Evolutionary conservation across 2,797 vertebrate genomes (phyloP).

Genomic region (Coregonus suidteri): DNA sequence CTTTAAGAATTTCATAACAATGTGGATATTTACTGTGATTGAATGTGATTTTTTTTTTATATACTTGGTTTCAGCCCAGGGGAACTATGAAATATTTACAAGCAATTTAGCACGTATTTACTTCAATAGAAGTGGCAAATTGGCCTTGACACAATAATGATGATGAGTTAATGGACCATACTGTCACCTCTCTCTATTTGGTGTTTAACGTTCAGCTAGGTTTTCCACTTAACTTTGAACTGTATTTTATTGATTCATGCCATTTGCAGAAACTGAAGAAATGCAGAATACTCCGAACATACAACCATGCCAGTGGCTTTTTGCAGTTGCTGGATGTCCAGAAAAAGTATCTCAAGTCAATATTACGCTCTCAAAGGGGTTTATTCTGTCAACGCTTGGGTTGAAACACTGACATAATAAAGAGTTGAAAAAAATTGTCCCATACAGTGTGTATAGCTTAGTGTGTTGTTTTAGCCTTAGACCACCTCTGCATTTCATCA

Average conservation of each 20-base stretch:
- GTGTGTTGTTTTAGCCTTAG: neutral
- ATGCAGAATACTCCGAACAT: too few relatives aligned
- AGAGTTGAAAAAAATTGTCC: neutral
- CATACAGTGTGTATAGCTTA: neutral
- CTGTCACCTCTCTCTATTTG: neutral
- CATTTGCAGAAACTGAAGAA: neutral
- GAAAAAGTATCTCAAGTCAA: too few relatives aligned
- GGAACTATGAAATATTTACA: neutral
- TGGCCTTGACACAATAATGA: neutral
- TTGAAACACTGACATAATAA: neutral
- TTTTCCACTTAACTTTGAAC: neutral
- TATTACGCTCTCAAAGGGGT: neutral
- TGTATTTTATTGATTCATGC: neutral
- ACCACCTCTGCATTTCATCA: neutral
- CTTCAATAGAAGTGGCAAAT: neutral
- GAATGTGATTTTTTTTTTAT: neutral
- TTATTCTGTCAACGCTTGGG: neutral
- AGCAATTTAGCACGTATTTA: neutral
- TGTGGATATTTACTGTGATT: neutral
- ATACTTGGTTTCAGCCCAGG: neutral
- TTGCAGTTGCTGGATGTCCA: neutral
- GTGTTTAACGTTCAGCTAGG: too few relatives aligned
- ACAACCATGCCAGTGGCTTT: neutral
- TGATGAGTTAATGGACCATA: constrained; percentile 8
- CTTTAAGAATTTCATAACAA: neutral